Evolutionary conservation across 1,140 invertebrate genomes (phyloP).

Genomic region (Delia radicum): DNA sequence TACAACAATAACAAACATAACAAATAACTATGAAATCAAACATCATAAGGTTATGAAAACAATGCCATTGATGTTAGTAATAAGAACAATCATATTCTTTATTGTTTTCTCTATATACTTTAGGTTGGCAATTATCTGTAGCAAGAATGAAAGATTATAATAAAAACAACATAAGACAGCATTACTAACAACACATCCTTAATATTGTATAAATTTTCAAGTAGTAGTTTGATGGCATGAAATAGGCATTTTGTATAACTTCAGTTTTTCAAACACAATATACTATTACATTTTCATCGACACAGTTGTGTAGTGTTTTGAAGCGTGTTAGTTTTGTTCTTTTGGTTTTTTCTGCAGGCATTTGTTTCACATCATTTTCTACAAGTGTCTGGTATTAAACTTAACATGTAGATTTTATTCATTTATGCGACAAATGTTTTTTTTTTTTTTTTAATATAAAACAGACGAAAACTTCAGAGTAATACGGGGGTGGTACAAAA

Average conservation of each 20-base stretch:
- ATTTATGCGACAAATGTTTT: neutral
- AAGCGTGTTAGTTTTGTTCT: neutral
- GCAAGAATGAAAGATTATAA: neutral
- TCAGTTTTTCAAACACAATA: too few species aligned
- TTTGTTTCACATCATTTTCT: neutral
- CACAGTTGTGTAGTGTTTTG: neutral
- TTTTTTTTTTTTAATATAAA: neutral
- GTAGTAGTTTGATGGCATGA: neutral
- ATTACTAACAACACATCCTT: neutral
- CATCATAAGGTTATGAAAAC: neutral
- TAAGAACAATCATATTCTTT: neutral
- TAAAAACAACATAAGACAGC: neutral
- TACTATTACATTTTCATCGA: neutral
- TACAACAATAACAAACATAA: neutral
- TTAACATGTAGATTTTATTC: conserved; percentile 1
- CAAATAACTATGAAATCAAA: neutral
- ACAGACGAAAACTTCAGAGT: neutral
- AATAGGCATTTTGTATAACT: neutral
- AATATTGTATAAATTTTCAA: neutral
- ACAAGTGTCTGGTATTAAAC: neutral
- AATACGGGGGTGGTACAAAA: too few species aligned
- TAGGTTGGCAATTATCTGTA: neutral
- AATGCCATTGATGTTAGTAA: neutral
- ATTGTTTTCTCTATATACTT: neutral
- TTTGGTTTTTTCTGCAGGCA: neutral